Base-by-base conservation (phyloP, 2,888 invertebrate species). In the Limenitis camilla region DNA sequence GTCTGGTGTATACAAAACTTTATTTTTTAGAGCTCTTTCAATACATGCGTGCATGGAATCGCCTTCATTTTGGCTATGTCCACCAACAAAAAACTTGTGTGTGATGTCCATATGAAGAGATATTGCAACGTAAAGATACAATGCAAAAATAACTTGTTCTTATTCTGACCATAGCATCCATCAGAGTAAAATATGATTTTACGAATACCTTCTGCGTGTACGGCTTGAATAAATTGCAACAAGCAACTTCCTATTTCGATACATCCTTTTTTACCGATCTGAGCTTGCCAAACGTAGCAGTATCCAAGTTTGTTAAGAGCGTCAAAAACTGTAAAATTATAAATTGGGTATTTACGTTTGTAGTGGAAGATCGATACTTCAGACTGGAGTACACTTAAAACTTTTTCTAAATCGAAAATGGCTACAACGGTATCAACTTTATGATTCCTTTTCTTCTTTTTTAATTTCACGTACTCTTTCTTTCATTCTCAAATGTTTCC, bases 281-380 rank as follows among this genome's bases (percentile, higher is more conserved):
- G 43, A 4, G n/a, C 32, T 42, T 65, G 62, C 63, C 61, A 65
- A 33, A 61, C 42, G 38, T 58, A 56, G 48, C 63, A 63, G 42
- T 53, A 52, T 11, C 63, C 56, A 38, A 49, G 58, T 49, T 47
- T 53, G 35, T 40, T 41, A 32, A 47, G 19, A 19, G 52, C 44
- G 40, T 63, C 58, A 58, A 45, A 63, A 29, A 64, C 46, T 7
- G 62, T 63, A 50, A 64, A 64, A 55, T 65, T 64, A 43, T 66
- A 65, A 43, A 51, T 39, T 28, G 58, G 53, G 41, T 59, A 58
- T 45, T 60, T 61, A 19, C 61, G 48, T 58, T 64, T 65, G 52
- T 66, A 63, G 52, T 62, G 57, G 41, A 64, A 59, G 40, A 62
- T 53, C 9, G 57, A 59, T 28, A 63, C 61, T 19, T 60, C 49